These are phyloP conservation scores for Chiloscyllium plagiosum DNA, from an alignment of 2,113 vertebrate genomes.

Conservation along the genomic window DNA sequence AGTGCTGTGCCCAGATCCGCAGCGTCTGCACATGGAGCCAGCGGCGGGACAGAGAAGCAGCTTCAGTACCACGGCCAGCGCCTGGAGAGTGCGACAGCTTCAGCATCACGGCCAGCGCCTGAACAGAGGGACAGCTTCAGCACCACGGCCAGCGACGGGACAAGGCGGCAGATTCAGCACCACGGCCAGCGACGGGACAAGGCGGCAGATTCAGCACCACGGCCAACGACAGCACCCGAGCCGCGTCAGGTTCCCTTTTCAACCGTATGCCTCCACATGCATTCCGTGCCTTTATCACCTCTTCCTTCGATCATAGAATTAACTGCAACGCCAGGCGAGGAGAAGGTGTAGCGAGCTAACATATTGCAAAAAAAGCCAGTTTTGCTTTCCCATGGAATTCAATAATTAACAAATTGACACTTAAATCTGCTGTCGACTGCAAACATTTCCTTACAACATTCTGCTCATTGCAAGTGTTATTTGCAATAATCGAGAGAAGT, in stretches of 20 bases:
- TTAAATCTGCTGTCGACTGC: background rate
- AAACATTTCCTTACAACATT: background rate
- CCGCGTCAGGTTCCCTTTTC: background rate
- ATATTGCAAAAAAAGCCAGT: background rate
- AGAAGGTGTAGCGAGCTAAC: background rate
- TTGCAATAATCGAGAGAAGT: background rate
- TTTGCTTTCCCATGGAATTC: background rate
- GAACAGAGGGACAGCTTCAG: background rate
- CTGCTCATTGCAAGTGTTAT: background rate
- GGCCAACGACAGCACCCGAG: background rate
- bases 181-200: background rate
- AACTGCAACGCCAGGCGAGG: background rate
- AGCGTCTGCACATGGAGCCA: conserved; percentile 1
- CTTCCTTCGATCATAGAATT: background rate
- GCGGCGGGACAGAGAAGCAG: background rate
- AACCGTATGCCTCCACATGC: background rate
- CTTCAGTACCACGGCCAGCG: conserved; percentile 21
- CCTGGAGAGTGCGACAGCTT: too few species aligned
- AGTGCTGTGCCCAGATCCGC: background rate
- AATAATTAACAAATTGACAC: background rate
- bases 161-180: background rate
- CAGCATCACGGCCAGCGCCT: background rate
- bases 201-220: background rate
- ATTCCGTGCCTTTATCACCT: background rate
- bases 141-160: background rate